phyloP scores from a whole-genome alignment of 2,113 vertebrate genomes.

The Melanerpes aurifrons region DNA sequence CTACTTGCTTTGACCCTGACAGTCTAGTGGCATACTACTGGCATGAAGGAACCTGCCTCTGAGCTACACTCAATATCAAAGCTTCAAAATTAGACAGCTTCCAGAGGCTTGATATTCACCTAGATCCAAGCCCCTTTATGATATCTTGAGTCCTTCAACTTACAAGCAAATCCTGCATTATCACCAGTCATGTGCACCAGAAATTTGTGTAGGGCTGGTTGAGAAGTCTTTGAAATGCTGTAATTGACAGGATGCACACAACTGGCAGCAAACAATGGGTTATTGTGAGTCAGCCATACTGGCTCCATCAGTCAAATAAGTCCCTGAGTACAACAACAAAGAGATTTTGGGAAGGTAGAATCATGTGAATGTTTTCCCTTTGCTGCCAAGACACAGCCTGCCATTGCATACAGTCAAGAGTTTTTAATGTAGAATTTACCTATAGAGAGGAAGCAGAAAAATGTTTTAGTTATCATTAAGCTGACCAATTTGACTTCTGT shows the following conservation, averaged over 20 bases:
- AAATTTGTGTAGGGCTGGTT: neutral
- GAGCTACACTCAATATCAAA: neutral
- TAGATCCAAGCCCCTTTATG: neutral
- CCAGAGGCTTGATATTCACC: neutral
- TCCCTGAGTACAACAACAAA: neutral
- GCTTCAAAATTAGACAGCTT: neutral
- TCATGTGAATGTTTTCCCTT: accelerated
- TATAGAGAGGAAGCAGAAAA: neutral
- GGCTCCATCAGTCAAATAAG: neutral
- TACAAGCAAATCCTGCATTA: neutral
- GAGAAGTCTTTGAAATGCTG: neutral
- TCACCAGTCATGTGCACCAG: neutral
- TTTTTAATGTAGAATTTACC: neutral
- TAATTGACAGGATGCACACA: neutral
- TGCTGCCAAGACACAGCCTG: neutral
- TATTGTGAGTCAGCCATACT: neutral
- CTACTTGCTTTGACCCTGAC: accelerated
- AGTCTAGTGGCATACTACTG: neutral
- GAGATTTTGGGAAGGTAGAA: neutral
- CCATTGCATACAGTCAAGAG: neutral
- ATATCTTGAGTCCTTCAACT: neutral
- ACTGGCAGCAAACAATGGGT: neutral
- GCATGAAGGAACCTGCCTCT: accelerated
- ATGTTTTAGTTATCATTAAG: neutral
- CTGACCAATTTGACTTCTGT: neutral